Base-by-base conservation (phyloP, 1,140 invertebrate species). In the Cotesia glomerata region DNA sequence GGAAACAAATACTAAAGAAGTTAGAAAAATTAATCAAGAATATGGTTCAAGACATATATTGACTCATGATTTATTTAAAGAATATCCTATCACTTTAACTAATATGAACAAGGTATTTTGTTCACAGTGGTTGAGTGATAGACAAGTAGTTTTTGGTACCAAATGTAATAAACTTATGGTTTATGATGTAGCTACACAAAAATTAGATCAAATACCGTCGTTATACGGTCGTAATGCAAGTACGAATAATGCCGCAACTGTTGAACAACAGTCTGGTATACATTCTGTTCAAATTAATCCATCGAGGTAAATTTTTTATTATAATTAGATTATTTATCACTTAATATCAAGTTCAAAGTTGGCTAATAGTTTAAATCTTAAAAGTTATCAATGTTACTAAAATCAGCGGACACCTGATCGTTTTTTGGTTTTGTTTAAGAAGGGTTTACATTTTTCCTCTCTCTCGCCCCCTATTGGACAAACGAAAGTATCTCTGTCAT, bases 31-130 rank as follows among this genome's bases (percentile, higher is more conserved):
- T 32, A 92, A 93, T 81, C 89, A 90, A 63, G 92, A 94, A 74
- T 94, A 94, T 83, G 94, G 94, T 3, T 94, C 93, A 26, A 89
- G 94, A 3, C 95, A 96, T 85, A 95, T 96, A 85, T 88, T 96
- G 56, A 95, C 93, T 0, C 94, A 96, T 84, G 94, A 95, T 86
- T 92, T 96, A 90, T 92, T 95, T 77, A 93, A 92, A 82, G 95
- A 96, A 86, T 93, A 93, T 64, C 91, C 93, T 3, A 91, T 96
- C 79, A 92, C 90, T 82, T 88, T 96, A 68, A 93, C 92, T 78
- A 95, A 93, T 82, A 94, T 97, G 86, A 98, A 98, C 87, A 98
- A 98, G 90, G 93, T 98, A 56, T 98, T 98, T 88, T 97, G 96
- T 85, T 97, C 96, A 0, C 94, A 97, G 85, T 99, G 97, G 97